A percentile compares a stretch with the other conserved stretches of the same genome.
Conservation (phyloP, 2,797 vertebrate species). For the Fringilla coelebs region DNA sequence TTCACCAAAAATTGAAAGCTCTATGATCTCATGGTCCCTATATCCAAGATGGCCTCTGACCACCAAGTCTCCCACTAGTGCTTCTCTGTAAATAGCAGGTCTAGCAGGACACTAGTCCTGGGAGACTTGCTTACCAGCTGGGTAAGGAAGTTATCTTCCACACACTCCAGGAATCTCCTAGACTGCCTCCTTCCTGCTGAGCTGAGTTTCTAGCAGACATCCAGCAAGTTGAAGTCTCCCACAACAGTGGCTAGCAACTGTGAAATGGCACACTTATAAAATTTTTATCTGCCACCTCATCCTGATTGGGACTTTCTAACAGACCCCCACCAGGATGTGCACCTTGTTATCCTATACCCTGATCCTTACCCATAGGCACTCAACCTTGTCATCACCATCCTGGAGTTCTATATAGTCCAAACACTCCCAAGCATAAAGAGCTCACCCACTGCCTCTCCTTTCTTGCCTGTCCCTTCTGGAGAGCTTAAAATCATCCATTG, state of each 20-base stretch:
- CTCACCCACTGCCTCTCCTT: neutral
- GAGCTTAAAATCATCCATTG: neutral
- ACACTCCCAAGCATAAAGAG: neutral
- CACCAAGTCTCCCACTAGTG: neutral
- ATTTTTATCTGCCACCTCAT: neutral
- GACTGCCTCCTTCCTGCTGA: neutral
- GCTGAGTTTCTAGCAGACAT: neutral
- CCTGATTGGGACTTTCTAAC: neutral
- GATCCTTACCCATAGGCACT: neutral
- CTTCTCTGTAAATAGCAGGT: neutral
- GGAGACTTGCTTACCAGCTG: neutral
- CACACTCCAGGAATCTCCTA: neutral
- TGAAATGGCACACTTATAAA: neutral
- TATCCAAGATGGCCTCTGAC: neutral
- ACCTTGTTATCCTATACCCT: neutral
- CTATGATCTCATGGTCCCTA: neutral
- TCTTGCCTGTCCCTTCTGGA: neutral
- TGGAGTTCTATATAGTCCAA: neutral
- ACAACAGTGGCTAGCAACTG: rapidly evolving
- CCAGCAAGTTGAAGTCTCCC: neutral
- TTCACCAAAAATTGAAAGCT: neutral
- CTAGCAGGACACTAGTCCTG: neutral
- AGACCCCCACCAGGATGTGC: neutral
- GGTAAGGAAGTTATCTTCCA: neutral
- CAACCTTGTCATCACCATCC: neutral